Base-by-base conservation (phyloP, 2,888 invertebrate species). In the Hydropsyche betteni region DNA sequence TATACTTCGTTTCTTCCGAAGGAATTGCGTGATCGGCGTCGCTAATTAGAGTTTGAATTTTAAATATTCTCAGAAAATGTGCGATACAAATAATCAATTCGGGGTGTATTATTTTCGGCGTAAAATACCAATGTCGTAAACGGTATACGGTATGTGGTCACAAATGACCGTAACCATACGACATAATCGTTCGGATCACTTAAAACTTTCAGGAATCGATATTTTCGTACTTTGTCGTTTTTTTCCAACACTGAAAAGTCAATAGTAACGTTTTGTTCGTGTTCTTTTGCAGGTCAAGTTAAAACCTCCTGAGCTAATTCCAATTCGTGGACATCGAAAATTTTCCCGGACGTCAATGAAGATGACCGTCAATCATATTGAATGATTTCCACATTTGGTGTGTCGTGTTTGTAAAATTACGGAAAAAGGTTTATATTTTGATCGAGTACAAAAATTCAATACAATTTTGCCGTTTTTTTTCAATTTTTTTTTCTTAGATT, bases 271-370 rank as follows among this genome's bases (percentile, higher is more conserved):
- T 10, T 44, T 58, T n/a, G 14, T 69, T 69, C 44, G 6, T 70
- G 75, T 76, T 55, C 71, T 76, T 38, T 44, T 44, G 10, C 72
- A 78, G 78, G 74, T 77, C 78, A 75, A 69, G 77, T 77, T 68
- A 78, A 75, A 69, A 77, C 77, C 38, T 71, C 78, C 72, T 78
- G 77, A 78, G 72, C 36, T 16, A 10, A 10, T 64, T n/a, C 33
- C 68, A 52, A 53, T 12, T 55, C 36, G 36, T 33, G 6, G 64
- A 36, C n/a, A 7, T 36, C 3, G 36, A 64, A 64, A 3, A 55
- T 14, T 55, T n/a, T 14, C 1, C 16, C n/a, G 51, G 6, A 55
- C 12, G 6, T 55, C 55, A 3, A 8, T 55, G 55, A 55, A 55
- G n/a, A 12, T 55, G 12, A 44, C 24, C 24, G 24, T 24, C 24